Evolutionary conservation across 2,797 vertebrate species (phyloP).

Genomic region (Pantherophis alleghaniensis): DNA sequence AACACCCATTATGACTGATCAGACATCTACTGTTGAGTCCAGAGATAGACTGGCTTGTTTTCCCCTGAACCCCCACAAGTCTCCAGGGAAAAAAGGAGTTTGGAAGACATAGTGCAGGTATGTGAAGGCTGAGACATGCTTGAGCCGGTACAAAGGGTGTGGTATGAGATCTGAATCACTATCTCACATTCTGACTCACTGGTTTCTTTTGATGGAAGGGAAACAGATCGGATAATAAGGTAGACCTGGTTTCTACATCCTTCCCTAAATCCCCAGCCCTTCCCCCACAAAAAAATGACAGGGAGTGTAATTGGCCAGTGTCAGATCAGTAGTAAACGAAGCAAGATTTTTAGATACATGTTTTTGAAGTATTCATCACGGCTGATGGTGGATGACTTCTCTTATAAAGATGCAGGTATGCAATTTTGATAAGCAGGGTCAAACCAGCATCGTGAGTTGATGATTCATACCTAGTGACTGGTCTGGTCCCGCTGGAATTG

Average conservation of each 20-base stretch:
- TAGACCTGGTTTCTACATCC: background rate
- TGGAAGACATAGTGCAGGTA: background rate
- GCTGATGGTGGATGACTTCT: background rate
- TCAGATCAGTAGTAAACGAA: background rate
- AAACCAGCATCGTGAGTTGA: background rate
- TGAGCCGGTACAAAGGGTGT: background rate
- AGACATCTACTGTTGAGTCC: background rate
- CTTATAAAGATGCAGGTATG: slow-evolving; percentile 1
- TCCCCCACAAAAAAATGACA: background rate
- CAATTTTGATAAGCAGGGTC: slow-evolving; percentile 1
- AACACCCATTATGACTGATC: background rate
- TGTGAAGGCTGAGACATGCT: slow-evolving; percentile 5
- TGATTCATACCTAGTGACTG: slow-evolving; percentile 9
- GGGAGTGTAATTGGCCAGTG: background rate
- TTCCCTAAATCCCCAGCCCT: background rate
- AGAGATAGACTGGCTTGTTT: background rate
- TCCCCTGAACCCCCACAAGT: background rate
- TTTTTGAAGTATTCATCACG: background rate
- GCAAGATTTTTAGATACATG: background rate
- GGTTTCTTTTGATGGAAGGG: slow-evolving; percentile 2
- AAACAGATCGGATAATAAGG: background rate
- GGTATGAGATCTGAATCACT: background rate
- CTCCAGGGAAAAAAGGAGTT: background rate
- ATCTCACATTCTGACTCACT: slow-evolving; percentile 1
- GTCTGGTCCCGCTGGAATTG: background rate